phyloP scores from a whole-genome alignment of 2,797 vertebrate species.

The Salmo trutta region DNA sequence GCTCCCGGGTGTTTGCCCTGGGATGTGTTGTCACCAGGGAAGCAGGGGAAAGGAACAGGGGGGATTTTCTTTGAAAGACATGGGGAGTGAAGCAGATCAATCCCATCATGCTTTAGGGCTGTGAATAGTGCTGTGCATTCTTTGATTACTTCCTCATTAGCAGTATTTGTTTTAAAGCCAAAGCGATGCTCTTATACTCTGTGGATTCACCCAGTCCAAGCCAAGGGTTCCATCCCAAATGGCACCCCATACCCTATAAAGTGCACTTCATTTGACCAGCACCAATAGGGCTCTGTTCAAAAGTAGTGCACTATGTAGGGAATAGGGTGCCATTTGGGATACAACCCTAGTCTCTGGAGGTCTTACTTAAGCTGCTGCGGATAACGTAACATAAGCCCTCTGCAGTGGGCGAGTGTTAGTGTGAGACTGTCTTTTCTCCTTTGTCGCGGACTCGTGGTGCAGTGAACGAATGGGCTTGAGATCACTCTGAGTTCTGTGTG shows the following conservation, averaged over 20 bases:
- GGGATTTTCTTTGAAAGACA: conserved; percentile 10
- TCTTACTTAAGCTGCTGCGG: background rate
- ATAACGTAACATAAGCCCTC: background rate
- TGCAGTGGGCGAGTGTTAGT: background rate
- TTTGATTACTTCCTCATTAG: conserved; percentile 23
- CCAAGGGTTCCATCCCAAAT: background rate
- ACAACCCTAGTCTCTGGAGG: background rate
- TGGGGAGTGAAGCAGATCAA: background rate
- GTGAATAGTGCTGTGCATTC: background rate
- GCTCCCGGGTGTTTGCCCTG: background rate
- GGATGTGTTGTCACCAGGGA: background rate
- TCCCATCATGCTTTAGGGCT: conserved; percentile 3
- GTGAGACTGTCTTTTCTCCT: background rate
- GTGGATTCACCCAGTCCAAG: background rate
- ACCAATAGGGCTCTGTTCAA: background rate
- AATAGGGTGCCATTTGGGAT: background rate
- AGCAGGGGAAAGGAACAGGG: background rate
- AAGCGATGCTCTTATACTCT: background rate
- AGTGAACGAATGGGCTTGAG: background rate
- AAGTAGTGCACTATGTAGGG: background rate
- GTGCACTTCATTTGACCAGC: no score
- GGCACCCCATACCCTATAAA: no score
- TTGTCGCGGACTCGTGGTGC: background rate
- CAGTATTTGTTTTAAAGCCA: conserved; percentile 21
- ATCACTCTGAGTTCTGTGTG: background rate